phyloP scores from a whole-genome alignment of 2,888 invertebrate genomes.

The Isotomurus palustris region DNA sequence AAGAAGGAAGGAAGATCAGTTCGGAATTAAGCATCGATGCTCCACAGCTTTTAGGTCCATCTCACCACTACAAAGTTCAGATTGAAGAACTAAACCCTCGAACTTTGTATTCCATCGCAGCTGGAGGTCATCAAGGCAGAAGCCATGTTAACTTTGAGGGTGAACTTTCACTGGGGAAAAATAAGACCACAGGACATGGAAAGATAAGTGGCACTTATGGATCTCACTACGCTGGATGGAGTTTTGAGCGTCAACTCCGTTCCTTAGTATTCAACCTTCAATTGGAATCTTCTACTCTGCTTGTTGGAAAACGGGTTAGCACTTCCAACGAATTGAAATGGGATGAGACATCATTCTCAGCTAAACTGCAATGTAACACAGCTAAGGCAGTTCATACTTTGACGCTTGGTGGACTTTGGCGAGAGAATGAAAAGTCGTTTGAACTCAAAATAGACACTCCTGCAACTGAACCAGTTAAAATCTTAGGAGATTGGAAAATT shows the following conservation, averaged over 20 bases:
- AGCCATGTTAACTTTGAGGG: constrained; percentile 24
- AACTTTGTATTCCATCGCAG: constrained; percentile 3
- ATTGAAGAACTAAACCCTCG: not conserved
- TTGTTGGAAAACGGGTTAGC: constrained; percentile 38
- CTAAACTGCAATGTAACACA: constrained; percentile 37
- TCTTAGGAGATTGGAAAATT: constrained; percentile 27
- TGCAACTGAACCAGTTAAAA: constrained; percentile 22
- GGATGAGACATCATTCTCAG: constrained; percentile 18
- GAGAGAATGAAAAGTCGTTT: constrained; percentile 18
- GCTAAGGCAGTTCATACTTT: constrained; percentile 30
- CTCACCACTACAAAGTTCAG: constrained; percentile 24
- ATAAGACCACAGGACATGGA: not conserved
- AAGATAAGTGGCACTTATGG: constrained; percentile 32
- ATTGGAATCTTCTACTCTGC: constrained; percentile 34
- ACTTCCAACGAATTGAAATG: constrained; percentile 14
- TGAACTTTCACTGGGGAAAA: constrained; percentile 4
- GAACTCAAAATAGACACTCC: constrained; percentile 41
- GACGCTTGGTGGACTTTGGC: constrained; percentile 3
- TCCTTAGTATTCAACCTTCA: constrained; percentile 26
- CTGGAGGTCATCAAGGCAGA: constrained; percentile 15
- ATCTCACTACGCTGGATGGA: constrained; percentile 22
- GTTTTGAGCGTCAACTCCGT: constrained; percentile 1
- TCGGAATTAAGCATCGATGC: constrained; percentile 19
- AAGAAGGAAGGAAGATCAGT: not conserved
- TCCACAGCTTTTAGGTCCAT: constrained; percentile 18